Percentiles rank a stretch among this genome's conserved stretches.
Evolutionary conservation across 1,140 invertebrate species (phyloP).

Genomic region (Myzus persicae): DNA sequence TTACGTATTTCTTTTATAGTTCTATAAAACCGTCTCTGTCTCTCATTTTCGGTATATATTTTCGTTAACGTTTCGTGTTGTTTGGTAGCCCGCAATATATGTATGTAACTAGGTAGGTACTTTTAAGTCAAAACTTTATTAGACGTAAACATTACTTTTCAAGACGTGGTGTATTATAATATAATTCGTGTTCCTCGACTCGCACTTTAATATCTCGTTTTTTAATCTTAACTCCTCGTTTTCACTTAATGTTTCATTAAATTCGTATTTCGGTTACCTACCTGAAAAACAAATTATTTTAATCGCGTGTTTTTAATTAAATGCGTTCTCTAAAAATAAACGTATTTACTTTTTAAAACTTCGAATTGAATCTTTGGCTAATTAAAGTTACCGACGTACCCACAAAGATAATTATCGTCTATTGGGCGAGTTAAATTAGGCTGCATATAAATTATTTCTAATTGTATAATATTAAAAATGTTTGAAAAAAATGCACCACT

Average conservation of each 20-base stretch:
- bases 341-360: constrained; percentile 37
- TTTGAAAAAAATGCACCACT: neutral
- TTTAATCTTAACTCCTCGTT: constrained; percentile 35
- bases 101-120: neutral
- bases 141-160: neutral
- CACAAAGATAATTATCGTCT: constrained; percentile 12
- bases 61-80: constrained; percentile 16
- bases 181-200: constrained; percentile 33
- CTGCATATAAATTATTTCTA: constrained; percentile 30
- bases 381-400: constrained; percentile 25
- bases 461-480: constrained; percentile 7
- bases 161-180: constrained; percentile 29
- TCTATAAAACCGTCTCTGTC: neutral
- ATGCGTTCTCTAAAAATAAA: constrained; percentile 15
- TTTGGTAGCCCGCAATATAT: neutral
- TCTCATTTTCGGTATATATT: neutral
- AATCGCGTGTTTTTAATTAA: constrained; percentile 51
- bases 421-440: constrained; percentile 14
- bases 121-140: constrained; percentile 32
- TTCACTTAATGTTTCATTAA: constrained; percentile 43
- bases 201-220: constrained; percentile 37
- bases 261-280: constrained; percentile 21
- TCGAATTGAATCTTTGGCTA: constrained; percentile 40
- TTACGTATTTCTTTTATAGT: neutral
- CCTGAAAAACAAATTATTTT: constrained; percentile 44